Evolutionary conservation across 2,888 invertebrate genomes (phyloP).

Genomic region (Pollenia griseotomentosa): DNA sequence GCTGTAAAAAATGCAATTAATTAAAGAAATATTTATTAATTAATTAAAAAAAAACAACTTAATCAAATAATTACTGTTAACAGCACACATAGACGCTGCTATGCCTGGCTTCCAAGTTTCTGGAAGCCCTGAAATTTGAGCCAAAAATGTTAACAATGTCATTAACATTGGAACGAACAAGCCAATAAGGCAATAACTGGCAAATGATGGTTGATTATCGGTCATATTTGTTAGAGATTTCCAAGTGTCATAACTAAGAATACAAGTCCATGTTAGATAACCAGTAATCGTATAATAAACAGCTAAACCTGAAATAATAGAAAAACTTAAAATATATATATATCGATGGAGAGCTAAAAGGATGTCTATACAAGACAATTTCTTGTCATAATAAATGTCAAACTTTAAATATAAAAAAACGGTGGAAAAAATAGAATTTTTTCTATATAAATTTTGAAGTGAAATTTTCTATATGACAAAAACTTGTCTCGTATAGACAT

Average conservation of each 20-base stretch:
- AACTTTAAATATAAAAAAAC: too few relatives aligned
- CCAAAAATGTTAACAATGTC: conserved; percentile 46
- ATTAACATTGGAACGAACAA: conserved; percentile 30
- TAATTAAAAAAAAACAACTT: too few relatives aligned
- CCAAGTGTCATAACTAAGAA: conserved; percentile 61
- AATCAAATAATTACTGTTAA: conserved; percentile 39
- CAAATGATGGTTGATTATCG: conserved; percentile 15
- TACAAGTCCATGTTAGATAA: conserved; percentile 59
- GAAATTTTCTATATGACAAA: too few relatives aligned
- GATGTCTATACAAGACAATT: too few relatives aligned
- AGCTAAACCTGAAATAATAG: conserved; percentile 31
- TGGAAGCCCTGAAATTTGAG: conserved; percentile 3
- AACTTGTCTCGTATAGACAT: too few relatives aligned
- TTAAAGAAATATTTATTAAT: not conserved
- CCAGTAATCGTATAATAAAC: conserved; percentile 46
- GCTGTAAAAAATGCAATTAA: conserved; percentile 29
- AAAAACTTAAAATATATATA: not conserved
- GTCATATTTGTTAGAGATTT: conserved; percentile 23
- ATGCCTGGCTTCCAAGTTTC: conserved; percentile 58
- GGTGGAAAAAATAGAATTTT: too few relatives aligned
- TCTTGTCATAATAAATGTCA: too few relatives aligned
- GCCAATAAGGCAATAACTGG: conserved; percentile 34
- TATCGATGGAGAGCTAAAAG: too few relatives aligned
- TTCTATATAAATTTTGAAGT: too few relatives aligned
- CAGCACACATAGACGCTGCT: conserved; percentile 28